Evolutionary conservation across 2,888 invertebrate species (phyloP).

Genomic region (Epirrita christyi): DNA sequence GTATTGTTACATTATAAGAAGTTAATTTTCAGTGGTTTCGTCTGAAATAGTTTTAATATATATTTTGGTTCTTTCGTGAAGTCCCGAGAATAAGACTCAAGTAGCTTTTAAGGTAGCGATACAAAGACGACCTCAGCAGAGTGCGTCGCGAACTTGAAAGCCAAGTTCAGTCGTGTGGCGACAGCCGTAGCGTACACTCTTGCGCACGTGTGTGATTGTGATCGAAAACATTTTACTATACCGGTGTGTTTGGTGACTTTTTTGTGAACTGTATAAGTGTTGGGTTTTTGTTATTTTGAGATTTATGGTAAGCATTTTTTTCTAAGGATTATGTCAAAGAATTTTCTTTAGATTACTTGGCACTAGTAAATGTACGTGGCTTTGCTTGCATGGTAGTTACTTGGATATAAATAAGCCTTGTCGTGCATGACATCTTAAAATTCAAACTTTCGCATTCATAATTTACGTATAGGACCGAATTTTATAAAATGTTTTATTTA

Average conservation of each 20-base stretch:
- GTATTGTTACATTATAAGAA: too few relatives aligned
- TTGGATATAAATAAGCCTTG: too few relatives aligned
- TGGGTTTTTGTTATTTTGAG: constrained; percentile 9
- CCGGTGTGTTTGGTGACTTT: constrained; percentile 34
- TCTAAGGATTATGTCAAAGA: background rate
- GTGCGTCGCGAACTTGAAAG: constrained; percentile 23
- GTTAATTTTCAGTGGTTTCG: too few relatives aligned
- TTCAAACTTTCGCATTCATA: too few relatives aligned
- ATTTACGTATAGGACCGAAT: too few relatives aligned
- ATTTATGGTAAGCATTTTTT: constrained; percentile 31
- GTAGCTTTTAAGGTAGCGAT: constrained; percentile 17
- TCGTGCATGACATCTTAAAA: too few relatives aligned
- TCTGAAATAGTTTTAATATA: too few relatives aligned
- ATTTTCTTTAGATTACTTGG: background rate
- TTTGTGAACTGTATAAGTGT: constrained; percentile 12
- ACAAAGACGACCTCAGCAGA: constrained; percentile 15
- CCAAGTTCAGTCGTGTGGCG: constrained; percentile 34
- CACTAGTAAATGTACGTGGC: too few relatives aligned
- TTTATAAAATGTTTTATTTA: too few relatives aligned
- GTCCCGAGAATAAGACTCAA: background rate
- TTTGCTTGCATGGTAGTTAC: too few relatives aligned
- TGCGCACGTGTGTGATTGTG: constrained; percentile 20
- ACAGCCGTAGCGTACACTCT: constrained; percentile 25
- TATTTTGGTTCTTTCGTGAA: too few relatives aligned
- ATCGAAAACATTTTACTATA: constrained; percentile 4